These are phyloP conservation scores for Drosophila sulfurigaster DNA, from an alignment of 1,140 invertebrate genomes.

Conservation along the genomic window DNA sequence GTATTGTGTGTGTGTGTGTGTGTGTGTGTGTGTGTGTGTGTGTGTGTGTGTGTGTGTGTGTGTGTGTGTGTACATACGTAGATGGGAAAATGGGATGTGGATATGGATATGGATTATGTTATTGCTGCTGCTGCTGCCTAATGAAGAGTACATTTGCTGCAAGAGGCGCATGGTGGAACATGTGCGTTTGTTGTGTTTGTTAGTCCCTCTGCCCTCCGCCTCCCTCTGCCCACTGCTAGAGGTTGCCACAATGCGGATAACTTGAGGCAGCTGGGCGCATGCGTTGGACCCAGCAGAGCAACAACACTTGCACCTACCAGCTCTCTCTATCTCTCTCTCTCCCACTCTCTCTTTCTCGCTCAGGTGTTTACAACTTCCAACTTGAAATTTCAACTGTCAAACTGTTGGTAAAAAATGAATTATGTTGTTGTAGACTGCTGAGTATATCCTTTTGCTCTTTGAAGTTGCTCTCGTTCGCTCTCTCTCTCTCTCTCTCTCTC, in stretches of 20 bases:
- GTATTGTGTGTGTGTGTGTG: background rate
- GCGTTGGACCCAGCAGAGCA: slow-evolving; percentile 32
- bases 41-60: background rate
- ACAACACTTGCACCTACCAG: slow-evolving; percentile 2
- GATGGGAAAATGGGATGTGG: background rate
- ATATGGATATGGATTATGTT: slow-evolving; percentile 1
- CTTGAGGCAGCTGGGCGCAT: slow-evolving; percentile 29
- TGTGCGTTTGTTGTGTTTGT: slow-evolving; percentile 31
- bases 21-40: background rate
- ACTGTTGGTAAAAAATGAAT: background rate
- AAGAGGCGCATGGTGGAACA: background rate
- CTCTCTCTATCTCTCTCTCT: slow-evolving; percentile 14
- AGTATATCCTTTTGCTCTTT: slow-evolving; percentile 19
- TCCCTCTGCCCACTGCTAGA: background rate
- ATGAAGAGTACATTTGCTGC: slow-evolving; percentile 2
- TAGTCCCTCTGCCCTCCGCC: background rate
- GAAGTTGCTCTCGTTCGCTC: slow-evolving; percentile 31
- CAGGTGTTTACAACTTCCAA: background rate
- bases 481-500: slow-evolving; percentile 30
- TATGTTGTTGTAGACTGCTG: background rate
- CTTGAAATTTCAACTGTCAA: background rate
- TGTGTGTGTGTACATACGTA: background rate
- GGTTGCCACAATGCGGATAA: background rate
- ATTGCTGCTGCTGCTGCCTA: background rate
- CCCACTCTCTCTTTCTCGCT: background rate